Percentiles rank a stretch among this genome's conserved stretches.
These are phyloP conservation scores for Dicycla oo DNA, from an alignment of 2,888 invertebrate species.

Conservation along the genomic window DNA sequence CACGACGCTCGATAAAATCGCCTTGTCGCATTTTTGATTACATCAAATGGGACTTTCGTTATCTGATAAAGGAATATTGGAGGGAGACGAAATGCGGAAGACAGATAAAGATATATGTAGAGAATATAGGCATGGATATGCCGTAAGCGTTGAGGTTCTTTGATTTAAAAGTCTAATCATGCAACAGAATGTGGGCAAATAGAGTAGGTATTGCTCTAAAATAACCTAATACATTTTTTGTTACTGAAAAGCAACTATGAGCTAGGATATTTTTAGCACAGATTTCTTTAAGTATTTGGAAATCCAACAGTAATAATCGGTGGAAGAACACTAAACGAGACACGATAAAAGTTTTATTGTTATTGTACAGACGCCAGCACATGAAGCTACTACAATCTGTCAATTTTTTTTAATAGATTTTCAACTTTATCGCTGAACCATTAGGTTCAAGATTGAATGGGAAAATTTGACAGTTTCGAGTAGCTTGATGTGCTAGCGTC, in stretches of 20 bases:
- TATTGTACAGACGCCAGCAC: too few species aligned
- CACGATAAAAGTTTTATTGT: too few species aligned
- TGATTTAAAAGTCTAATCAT: not conserved
- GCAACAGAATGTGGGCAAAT: not conserved
- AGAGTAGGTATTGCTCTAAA: not conserved
- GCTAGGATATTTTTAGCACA: not conserved
- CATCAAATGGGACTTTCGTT: slow-evolving; percentile 49
- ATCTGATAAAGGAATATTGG: slow-evolving; percentile 50
- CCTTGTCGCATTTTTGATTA: slow-evolving; percentile 55
- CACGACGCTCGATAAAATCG: slow-evolving; percentile 44
- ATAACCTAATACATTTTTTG: not conserved
- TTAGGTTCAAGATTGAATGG: too few species aligned
- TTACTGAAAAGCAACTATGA: not conserved
- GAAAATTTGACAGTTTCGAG: too few species aligned
- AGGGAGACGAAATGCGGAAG: slow-evolving; percentile 12
- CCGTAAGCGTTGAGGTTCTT: not conserved
- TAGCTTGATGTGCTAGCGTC: too few species aligned
- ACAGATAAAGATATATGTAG: not conserved
- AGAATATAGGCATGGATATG: not conserved
- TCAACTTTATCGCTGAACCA: too few species aligned
- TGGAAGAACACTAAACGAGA: too few species aligned
- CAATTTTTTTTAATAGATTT: too few species aligned
- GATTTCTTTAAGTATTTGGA: not conserved
- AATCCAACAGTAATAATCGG: not conserved
- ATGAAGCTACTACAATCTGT: too few species aligned